phyloP scores from a whole-genome alignment of 2,113 vertebrate species.

The Carlito syrichta region DNA sequence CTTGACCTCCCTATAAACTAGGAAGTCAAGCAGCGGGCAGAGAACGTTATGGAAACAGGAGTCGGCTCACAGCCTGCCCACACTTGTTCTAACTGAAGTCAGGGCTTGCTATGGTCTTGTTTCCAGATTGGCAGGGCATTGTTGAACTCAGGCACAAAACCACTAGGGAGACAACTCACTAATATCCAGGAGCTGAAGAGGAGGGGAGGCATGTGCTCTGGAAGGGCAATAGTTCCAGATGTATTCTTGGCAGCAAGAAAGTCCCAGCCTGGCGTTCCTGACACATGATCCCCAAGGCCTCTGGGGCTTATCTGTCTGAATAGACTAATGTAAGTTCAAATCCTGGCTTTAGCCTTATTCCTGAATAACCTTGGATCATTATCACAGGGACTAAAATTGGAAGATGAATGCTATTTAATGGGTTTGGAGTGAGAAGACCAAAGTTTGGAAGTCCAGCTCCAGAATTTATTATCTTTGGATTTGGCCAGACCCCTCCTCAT shows the following conservation, averaged over 20 bases:
- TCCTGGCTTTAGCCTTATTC: neutral
- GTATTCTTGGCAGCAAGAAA: neutral
- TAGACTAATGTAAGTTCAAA: neutral
- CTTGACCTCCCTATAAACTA: constrained; percentile 52
- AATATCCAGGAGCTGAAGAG: neutral
- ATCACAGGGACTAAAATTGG: neutral
- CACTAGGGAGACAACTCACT: neutral
- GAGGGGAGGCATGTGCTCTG: neutral
- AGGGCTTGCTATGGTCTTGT: neutral
- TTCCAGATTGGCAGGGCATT: neutral
- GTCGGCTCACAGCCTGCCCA: neutral
- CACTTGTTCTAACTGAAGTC: constrained; percentile 30
- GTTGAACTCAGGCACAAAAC: constrained; percentile 18
- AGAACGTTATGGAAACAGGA: constrained; percentile 39
- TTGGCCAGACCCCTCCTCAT: neutral
- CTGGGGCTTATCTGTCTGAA: neutral
- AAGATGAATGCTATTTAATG: neutral
- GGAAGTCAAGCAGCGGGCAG: neutral
- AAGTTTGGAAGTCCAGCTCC: neutral
- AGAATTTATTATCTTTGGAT: neutral
- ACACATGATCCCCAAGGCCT: neutral
- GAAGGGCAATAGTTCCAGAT: neutral
- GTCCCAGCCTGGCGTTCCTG: neutral
- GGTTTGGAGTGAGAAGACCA: neutral
- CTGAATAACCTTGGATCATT: neutral